These are phyloP conservation scores for Phenganax marumi DNA, from an alignment of 92 coral and sea anemone species.

Conservation along the genomic window DNA sequence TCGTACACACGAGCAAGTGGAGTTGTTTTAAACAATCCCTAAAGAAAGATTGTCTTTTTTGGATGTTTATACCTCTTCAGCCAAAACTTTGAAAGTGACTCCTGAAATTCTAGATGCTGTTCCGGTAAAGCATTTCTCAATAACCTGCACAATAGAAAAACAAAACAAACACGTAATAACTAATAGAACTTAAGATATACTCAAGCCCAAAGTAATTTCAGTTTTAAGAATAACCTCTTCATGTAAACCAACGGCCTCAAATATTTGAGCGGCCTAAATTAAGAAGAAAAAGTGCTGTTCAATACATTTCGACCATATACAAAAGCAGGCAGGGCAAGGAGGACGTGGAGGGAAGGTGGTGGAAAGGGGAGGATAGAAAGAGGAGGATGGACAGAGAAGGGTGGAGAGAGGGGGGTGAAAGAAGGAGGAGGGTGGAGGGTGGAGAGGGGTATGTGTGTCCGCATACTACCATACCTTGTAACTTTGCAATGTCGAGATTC, in stretches of 20 bases:
- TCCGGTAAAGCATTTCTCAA: constrained; percentile 90
- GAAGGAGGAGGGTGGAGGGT: background rate
- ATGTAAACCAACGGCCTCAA: constrained; percentile 94
- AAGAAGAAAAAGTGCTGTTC: background rate
- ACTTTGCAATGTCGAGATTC: constrained; percentile 95
- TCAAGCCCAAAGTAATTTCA: background rate
- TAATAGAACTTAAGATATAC: background rate
- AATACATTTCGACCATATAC: background rate
- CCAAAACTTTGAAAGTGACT: constrained; percentile 79
- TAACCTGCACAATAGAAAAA: constrained; percentile 54
- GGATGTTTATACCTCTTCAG: constrained; percentile 71
- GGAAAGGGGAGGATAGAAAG: no score
- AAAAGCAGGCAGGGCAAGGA: background rate
- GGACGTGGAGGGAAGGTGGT: background rate
- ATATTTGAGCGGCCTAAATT: constrained; percentile 89
- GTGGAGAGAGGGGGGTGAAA: background rate
- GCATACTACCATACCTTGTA: constrained; percentile 62
- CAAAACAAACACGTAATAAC: constrained; percentile 8
- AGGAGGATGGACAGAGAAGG: no score
- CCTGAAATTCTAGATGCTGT: constrained; percentile 96
- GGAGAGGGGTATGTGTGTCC: background rate
- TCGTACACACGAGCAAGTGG: no score
- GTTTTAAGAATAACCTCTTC: constrained; percentile 60
- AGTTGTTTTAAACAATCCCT: no score
- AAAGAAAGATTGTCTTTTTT: no score